Evolutionary conservation across 2,888 invertebrate species (phyloP), one percentile per base, ranked within the genome.

Genomic region (Petrophora chlorosata): DNA sequence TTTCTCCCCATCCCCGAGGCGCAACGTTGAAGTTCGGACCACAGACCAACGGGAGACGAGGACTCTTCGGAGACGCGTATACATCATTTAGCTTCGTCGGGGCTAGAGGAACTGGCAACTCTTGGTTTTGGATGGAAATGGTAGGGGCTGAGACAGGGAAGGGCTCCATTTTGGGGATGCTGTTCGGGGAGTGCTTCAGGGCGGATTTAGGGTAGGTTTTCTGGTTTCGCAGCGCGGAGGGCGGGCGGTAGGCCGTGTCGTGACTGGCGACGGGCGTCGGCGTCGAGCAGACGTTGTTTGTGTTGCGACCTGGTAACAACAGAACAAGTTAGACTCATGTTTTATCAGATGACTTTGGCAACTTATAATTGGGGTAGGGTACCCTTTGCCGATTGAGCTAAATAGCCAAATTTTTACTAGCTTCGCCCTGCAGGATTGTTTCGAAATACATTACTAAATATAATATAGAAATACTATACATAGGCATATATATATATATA

Each of bases 11-110:
- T 0, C 96, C 96, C 19, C 96, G 92, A 3, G 97, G 94, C 19
- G 96, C 95, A 0, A 95, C 95, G 66, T 97, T 97, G 81, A 96
- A 97, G 69, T 95, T 96, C 14, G 92, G 92, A 25, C 91, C 87
- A 58, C 73, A 81, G 41, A 87, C 85, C 22, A 90, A 63, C 1
- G 87, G 83, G 35, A 85, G 43, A 7, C 85, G 71, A 2, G 86
- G 85, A 52, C 87, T 85, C 54, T 84, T 82, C 0, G 90, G 88
- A 2, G 90, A 73, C 8, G 90, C 85, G 49, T 85, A 90, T 0
- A 90, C 88, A 61, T 89, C 90, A 45, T 89, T 91, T 34, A 91
- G 42, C 60, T 89, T 91, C 0, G 88, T 90, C 0, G 90, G 88
- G 1, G 89, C 85, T n/a, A 90, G 42, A 0, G 88, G 75, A 0